A percentile compares a stretch with the other conserved stretches of the same genome.
Evolutionary conservation across 2,113 vertebrate genomes (phyloP).

Genomic region (Onychostruthus taczanowskii): DNA sequence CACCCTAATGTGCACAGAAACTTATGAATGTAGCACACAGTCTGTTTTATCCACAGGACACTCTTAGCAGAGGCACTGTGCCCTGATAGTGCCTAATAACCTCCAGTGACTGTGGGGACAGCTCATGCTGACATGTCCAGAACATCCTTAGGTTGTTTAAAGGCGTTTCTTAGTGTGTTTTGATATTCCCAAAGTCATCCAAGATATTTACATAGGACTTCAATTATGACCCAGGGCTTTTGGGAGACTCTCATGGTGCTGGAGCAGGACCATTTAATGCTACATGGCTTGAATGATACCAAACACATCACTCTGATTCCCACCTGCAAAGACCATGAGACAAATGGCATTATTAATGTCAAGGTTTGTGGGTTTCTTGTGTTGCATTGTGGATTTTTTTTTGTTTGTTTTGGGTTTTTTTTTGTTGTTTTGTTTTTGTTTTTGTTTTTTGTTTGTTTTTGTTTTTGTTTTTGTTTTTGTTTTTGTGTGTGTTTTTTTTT

Average conservation of each 20-base stretch:
- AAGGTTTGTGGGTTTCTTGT: neutral
- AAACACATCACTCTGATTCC: neutral
- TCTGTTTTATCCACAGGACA: neutral
- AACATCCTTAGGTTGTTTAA: neutral
- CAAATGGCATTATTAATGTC: neutral
- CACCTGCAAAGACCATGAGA: neutral
- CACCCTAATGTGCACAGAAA: neutral
- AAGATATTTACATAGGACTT: neutral
- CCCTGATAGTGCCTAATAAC: too few relatives aligned
- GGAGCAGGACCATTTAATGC: neutral
- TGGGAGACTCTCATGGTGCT: neutral
- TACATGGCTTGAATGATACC: accelerated
- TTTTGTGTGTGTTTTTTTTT: neutral
- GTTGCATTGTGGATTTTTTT: too few relatives aligned
- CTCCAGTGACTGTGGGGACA: neutral
- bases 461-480: too few relatives aligned
- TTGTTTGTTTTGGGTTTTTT: too few relatives aligned
- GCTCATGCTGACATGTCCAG: neutral
- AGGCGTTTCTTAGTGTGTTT: neutral
- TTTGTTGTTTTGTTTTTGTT: too few relatives aligned
- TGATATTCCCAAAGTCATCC: neutral
- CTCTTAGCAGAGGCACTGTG: neutral
- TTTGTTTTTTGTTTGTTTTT: too few relatives aligned
- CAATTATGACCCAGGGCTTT: neutral
- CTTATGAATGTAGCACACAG: neutral